These are phyloP conservation scores for Electrophaes corylata DNA, from an alignment of 2,888 invertebrate species.

Conservation along the genomic window DNA sequence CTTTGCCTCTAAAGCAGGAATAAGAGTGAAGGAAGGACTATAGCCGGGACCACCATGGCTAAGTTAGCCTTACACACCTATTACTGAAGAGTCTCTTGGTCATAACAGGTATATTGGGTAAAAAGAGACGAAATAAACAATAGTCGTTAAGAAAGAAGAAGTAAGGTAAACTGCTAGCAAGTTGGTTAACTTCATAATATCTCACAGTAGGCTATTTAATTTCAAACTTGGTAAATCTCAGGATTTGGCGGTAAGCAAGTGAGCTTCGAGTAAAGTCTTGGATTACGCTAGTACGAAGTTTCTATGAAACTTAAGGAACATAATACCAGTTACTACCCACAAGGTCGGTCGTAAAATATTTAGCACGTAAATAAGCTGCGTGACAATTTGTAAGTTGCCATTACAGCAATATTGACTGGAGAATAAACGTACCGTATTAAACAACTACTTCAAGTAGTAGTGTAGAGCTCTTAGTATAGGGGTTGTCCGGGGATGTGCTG, in stretches of 20 bases:
- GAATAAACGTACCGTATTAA: too few relatives aligned
- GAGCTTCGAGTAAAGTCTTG: constrained; percentile 21
- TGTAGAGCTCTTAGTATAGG: too few relatives aligned
- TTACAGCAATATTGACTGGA: constrained; percentile 14
- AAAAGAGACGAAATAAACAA: too few relatives aligned
- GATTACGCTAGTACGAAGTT: constrained; percentile 22
- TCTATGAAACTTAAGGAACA: constrained; percentile 32
- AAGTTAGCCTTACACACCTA: too few relatives aligned
- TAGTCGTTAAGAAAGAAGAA: background rate
- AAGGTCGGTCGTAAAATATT: constrained; percentile 34
- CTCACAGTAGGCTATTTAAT: constrained; percentile 23
- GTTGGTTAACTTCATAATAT: constrained; percentile 16
- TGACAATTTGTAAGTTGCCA: constrained; percentile 32
- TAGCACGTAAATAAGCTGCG: constrained; percentile 32
- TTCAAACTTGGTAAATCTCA: constrained; percentile 23
- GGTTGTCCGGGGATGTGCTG: too few relatives aligned
- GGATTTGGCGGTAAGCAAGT: constrained; percentile 23
- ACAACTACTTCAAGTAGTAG: too few relatives aligned
- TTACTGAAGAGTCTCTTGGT: too few relatives aligned
- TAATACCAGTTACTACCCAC: constrained; percentile 32
- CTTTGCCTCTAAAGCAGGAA: too few relatives aligned
- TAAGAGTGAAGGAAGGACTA: too few relatives aligned
- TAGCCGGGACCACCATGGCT: too few relatives aligned
- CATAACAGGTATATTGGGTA: too few relatives aligned
- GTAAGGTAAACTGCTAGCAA: background rate